A percentile compares a stretch with the other conserved stretches of the same genome.
Evolutionary conservation across 2,113 vertebrate genomes (phyloP).

Genomic region (Bucco capensis): DNA sequence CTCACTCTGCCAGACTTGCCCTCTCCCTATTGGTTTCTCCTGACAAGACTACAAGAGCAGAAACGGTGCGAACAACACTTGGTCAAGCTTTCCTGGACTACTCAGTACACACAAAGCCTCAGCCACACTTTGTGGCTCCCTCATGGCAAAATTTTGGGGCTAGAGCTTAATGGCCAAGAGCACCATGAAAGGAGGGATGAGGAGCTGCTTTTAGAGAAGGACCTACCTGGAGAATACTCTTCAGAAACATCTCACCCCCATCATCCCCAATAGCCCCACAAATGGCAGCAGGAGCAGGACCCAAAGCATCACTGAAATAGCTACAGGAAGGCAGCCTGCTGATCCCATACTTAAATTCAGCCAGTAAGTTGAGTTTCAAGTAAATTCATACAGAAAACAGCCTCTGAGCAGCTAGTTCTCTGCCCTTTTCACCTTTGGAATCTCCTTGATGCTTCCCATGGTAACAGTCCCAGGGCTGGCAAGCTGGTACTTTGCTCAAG

Average conservation of each 20-base stretch:
- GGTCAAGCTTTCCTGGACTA: neutral
- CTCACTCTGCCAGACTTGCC: too few species aligned
- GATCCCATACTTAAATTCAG: neutral
- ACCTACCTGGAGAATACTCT: neutral
- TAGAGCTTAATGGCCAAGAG: neutral
- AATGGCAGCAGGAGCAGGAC: neutral
- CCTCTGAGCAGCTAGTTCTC: neutral
- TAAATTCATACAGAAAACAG: neutral
- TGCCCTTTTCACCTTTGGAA: neutral
- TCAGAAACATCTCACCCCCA: neutral
- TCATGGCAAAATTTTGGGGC: neutral
- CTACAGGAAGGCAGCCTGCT: neutral
- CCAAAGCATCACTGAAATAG: accelerated
- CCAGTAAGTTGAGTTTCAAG: neutral
- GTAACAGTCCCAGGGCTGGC: neutral
- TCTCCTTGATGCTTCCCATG: neutral
- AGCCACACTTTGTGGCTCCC: neutral
- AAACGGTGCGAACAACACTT: accelerated
- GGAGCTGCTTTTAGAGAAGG: neutral
- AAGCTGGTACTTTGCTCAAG: neutral
- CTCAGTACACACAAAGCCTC: neutral
- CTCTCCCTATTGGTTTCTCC: neutral
- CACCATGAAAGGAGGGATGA: accelerated
- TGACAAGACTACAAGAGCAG: accelerated
- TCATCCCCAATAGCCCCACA: neutral